Conservation (phyloP, 2,888 invertebrate species). For the Dryococelus australis region DNA sequence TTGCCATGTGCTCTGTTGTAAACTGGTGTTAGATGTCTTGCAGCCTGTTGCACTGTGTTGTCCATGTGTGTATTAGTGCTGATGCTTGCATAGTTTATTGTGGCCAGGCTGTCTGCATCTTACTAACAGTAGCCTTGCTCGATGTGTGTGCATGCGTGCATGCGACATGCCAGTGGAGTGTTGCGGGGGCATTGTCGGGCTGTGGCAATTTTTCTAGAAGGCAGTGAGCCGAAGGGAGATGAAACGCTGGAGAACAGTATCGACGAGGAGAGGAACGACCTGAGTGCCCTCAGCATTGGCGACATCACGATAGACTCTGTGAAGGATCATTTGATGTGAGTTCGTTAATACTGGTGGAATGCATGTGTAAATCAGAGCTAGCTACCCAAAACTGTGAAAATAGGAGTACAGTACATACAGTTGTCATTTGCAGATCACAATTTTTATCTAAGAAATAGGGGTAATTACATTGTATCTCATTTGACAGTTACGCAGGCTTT, state of each 20-base stretch:
- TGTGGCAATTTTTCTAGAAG: slow-evolving; percentile 43
- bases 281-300: slow-evolving; percentile 65
- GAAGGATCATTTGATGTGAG: slow-evolving; percentile 75
- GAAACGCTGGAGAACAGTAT: slow-evolving; percentile 52
- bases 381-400: too few species aligned
- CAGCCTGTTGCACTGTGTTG: neutral
- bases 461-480: too few species aligned
- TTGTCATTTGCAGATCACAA: too few species aligned
- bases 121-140: too few species aligned
- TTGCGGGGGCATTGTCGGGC: neutral
- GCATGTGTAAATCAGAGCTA: too few species aligned
- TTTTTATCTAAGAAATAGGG: too few species aligned
- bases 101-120: neutral
- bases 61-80: neutral
- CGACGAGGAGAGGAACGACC: slow-evolving; percentile 62
- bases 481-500: too few species aligned
- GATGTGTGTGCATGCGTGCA: too few species aligned
- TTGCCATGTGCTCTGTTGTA: too few species aligned
- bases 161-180: too few species aligned
- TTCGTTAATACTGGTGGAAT: neutral
- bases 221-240: slow-evolving; percentile 42
- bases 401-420: too few species aligned
- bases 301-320: slow-evolving; percentile 96
- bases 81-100: neutral
- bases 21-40: neutral